These are phyloP conservation scores for Orthosia gothica DNA, from an alignment of 2,888 invertebrate species.

Conservation along the genomic window DNA sequence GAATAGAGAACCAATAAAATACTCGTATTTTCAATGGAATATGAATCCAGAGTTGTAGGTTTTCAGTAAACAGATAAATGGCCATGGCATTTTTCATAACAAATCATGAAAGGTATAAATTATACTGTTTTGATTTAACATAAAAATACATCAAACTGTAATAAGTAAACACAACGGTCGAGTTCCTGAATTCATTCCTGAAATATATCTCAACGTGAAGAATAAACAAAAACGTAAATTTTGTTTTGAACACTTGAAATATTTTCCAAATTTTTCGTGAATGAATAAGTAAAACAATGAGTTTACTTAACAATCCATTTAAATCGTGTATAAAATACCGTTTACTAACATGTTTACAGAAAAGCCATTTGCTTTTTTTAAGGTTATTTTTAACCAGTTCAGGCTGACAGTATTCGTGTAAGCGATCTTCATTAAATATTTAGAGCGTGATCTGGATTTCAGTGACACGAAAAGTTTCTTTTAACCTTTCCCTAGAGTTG, in stretches of 20 bases:
- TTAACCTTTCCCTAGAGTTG: slow-evolving; percentile 24
- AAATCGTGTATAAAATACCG: slow-evolving; percentile 13
- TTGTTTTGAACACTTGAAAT: slow-evolving; percentile 33
- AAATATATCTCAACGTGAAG: slow-evolving; percentile 12
- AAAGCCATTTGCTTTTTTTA: slow-evolving; percentile 2
- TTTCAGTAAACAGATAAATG: slow-evolving; percentile 19
- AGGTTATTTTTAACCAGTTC: slow-evolving; percentile 8
- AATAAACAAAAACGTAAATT: slow-evolving; percentile 32
- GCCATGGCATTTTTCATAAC: slow-evolving; percentile 15
- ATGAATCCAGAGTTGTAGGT: slow-evolving; percentile 19
- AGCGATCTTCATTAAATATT: slow-evolving; percentile 29
- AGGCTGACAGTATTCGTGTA: slow-evolving; percentile 6
- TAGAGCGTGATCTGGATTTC: slow-evolving; percentile 31
- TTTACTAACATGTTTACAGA: slow-evolving; percentile 10
- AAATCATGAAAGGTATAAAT: slow-evolving; percentile 39
- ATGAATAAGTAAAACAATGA: slow-evolving; percentile 36
- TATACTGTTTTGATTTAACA: slow-evolving; percentile 33
- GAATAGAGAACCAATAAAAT: no score
- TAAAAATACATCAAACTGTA: slow-evolving; percentile 23
- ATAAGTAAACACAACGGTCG: slow-evolving; percentile 33
- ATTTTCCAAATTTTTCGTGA: slow-evolving; percentile 25
- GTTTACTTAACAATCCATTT: slow-evolving; percentile 14
- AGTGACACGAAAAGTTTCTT: slow-evolving; percentile 33
- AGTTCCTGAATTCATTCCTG: slow-evolving; percentile 24
- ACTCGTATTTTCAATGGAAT: slow-evolving; percentile 16